phyloP scores from a whole-genome alignment of 2,888 invertebrate species.

The Phyto melanocephala region DNA sequence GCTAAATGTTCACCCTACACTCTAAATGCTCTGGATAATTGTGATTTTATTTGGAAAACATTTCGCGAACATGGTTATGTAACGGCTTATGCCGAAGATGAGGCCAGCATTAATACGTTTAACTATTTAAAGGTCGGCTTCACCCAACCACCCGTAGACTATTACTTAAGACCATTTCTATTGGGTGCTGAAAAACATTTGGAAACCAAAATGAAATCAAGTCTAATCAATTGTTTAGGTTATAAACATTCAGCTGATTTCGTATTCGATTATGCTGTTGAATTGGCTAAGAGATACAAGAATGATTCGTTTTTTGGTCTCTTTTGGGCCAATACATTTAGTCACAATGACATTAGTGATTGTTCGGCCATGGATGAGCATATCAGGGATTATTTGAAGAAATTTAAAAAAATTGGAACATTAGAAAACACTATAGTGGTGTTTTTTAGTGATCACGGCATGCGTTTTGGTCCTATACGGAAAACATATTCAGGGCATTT shows the following conservation, averaged over 20 bases:
- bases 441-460: conserved; percentile 89
- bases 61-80: conserved; percentile 86
- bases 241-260: conserved; percentile 84
- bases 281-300: conserved; percentile 83
- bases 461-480: conserved; percentile 87
- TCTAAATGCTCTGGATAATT: conserved; percentile 83
- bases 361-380: conserved; percentile 84
- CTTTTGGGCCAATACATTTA: conserved; percentile 89
- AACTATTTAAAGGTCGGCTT: conserved; percentile 88
- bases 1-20: conserved; percentile 79
- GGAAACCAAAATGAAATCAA: conserved; percentile 79
- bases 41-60: conserved; percentile 88
- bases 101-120: conserved; percentile 84
- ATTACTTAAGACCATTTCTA: conserved; percentile 88
- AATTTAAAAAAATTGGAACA: conserved; percentile 82
- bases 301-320: conserved; percentile 85
- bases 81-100: conserved; percentile 90
- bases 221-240: conserved; percentile 82
- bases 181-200: conserved; percentile 83
- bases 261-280: conserved; percentile 84
- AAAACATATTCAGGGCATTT: conserved; percentile 85
- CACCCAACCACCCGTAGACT: conserved; percentile 86
- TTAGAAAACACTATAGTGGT: conserved; percentile 84
- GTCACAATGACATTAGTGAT: conserved; percentile 85
- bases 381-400: conserved; percentile 81